Conservation (phyloP, 2,888 invertebrate species). For the Oscheius sp. region DNA sequence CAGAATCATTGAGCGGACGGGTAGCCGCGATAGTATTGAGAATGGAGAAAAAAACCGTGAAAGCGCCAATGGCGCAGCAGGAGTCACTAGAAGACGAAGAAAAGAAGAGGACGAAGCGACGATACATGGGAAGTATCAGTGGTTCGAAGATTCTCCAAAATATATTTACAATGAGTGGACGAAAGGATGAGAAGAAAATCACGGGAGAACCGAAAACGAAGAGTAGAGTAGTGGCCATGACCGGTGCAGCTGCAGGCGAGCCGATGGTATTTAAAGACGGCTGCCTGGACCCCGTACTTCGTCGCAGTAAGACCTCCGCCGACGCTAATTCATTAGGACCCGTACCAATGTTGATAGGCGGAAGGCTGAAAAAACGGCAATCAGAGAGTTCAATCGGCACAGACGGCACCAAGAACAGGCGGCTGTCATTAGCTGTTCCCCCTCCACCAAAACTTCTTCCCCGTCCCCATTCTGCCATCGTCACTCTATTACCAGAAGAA, state of each 20-base stretch:
- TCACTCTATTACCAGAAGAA: too few species aligned
- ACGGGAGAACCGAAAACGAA: slow-evolving; percentile 27
- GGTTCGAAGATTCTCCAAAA: slow-evolving; percentile 39
- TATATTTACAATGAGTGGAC: slow-evolving; percentile 29
- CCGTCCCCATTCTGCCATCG: neutral
- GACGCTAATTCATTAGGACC: slow-evolving; percentile 23
- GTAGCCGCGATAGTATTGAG: slow-evolving; percentile 42
- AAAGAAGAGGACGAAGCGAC: slow-evolving; percentile 30
- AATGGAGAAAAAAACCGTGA: slow-evolving; percentile 35
- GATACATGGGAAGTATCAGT: slow-evolving; percentile 40
- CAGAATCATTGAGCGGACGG: slow-evolving; percentile 30
- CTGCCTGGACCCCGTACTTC: slow-evolving; percentile 23
- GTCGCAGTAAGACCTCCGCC: slow-evolving; percentile 25
- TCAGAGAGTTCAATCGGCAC: slow-evolving; percentile 30
- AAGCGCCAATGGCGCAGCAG: slow-evolving; percentile 38
- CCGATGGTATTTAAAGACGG: slow-evolving; percentile 29
- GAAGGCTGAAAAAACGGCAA: slow-evolving; percentile 33
- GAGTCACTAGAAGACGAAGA: slow-evolving; percentile 36
- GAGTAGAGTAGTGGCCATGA: slow-evolving; percentile 21
- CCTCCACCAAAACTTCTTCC: slow-evolving; percentile 20
- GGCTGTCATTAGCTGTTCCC: slow-evolving; percentile 24
- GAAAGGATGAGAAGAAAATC: slow-evolving; percentile 31
- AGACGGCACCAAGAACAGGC: slow-evolving; percentile 17
- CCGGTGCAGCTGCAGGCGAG: slow-evolving; percentile 31
- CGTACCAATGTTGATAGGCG: slow-evolving; percentile 22